Base-by-base conservation (phyloP, 2,888 invertebrate genomes). In the Oscheius sp. region DNA sequence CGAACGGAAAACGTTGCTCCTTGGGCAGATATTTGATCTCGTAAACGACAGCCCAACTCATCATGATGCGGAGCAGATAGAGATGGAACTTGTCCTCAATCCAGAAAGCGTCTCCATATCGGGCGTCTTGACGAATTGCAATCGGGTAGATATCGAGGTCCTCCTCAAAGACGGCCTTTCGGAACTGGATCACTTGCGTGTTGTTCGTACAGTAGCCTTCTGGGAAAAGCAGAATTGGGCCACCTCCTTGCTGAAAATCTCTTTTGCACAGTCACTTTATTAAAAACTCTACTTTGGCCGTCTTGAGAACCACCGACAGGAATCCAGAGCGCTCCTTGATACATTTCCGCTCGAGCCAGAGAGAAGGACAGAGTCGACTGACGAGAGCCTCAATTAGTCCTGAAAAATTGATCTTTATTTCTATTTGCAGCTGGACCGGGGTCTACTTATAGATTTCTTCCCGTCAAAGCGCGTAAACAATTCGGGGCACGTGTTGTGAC, bases 181-280 rank as follows among this genome's bases (percentile, higher is more conserved):
- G 72, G 70, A 81, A 81, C 71, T 84, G 84, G 29, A 84, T 47
- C 37, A 82, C 80, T 65, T 77, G 76, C 35, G 83, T 82, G 70
- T 85, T 85, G 42, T 85, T 85, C 1, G 84, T 80, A 62, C 85
- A 85, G 68, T 80, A 85, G 47, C 85, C 85, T 73, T 86, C 86
- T 9, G 86, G 86, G 75, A 86, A 86, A 33, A 86, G 70, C 2
- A 86, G 63, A 37, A 86, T 84, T 21, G 86, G 86, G 2, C 85
- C 86, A 37, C 79, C 76, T 33, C 66, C 68, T 76, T 79, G 32
- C 50, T 72, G 70, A 70, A 75, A 60, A n/a, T 11, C 2, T n/a
- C 10, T 53, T n/a, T 66, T 60, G 32, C 2, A 33, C 7, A 5
- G 42, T 42, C 42, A 7, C 42, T 7, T 21, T 21, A 60, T 32